Percentiles rank a stretch among this genome's conserved stretches.
Evolutionary conservation across 2,888 invertebrate species (phyloP).

Genomic region (Torymus tubicola): DNA sequence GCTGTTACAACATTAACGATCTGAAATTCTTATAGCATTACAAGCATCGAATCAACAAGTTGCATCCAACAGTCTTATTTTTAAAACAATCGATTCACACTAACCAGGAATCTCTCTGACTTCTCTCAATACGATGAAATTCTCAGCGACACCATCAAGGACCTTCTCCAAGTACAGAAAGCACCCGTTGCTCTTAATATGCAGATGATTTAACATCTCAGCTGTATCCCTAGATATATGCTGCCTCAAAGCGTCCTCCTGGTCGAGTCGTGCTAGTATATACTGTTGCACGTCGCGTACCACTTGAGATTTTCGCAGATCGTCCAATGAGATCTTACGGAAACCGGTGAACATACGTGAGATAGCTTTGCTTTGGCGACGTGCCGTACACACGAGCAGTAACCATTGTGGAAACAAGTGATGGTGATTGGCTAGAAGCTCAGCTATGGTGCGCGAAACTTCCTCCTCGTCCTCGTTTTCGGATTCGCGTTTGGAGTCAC

Average conservation of each 20-base stretch:
- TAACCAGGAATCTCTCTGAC: slow-evolving; percentile 91
- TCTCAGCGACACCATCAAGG: slow-evolving; percentile 94
- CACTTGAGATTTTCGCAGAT: slow-evolving; percentile 91
- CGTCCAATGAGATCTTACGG: slow-evolving; percentile 94
- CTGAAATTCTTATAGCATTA: no score
- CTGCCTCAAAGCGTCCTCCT: slow-evolving; percentile 90
- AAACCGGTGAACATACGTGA: slow-evolving; percentile 91
- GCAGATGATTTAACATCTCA: slow-evolving; percentile 94
- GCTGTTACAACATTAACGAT: no score
- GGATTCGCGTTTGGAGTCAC: slow-evolving; percentile 70
- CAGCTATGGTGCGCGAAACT: slow-evolving; percentile 84
- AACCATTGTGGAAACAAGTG: slow-evolving; percentile 96
- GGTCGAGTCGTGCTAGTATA: slow-evolving; percentile 92
- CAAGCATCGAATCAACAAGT: no score
- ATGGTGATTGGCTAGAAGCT: slow-evolving; percentile 91
- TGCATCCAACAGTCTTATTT: no score
- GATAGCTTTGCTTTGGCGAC: slow-evolving; percentile 89
- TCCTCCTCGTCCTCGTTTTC: slow-evolving; percentile 76
- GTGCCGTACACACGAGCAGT: slow-evolving; percentile 90
- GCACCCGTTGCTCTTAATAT: slow-evolving; percentile 97
- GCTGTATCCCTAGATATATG: slow-evolving; percentile 95
- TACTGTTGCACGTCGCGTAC: slow-evolving; percentile 97
- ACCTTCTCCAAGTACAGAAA: slow-evolving; percentile 91
- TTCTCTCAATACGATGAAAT: slow-evolving; percentile 92
- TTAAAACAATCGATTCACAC: neutral